phyloP scores from a whole-genome alignment of 2,113 vertebrate species.

The Bostrychus sinensis region DNA sequence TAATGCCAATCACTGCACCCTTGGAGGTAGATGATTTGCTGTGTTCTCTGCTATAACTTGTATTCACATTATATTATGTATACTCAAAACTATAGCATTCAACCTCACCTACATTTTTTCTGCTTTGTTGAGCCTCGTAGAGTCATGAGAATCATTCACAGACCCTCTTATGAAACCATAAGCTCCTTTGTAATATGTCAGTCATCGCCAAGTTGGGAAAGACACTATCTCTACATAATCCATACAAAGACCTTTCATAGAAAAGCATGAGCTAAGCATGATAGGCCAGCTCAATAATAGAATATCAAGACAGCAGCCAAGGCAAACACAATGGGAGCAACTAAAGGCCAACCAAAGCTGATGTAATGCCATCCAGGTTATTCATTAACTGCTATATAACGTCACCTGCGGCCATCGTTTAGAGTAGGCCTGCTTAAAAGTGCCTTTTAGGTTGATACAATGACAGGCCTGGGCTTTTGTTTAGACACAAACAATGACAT shows the following conservation, averaged over 20 bases:
- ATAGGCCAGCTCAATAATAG: conserved; percentile 23
- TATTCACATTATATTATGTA: no score
- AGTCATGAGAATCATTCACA: conserved; percentile 34
- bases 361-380: conserved; percentile 70
- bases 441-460: conserved; percentile 27
- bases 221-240: background rate
- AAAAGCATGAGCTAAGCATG: conserved; percentile 31
- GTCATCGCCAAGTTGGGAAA: conserved; percentile 22
- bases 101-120: background rate
- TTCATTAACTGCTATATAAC: conserved; percentile 70
- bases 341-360: conserved; percentile 59
- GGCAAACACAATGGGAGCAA: conserved; percentile 61
- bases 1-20: no score
- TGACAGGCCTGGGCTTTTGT: conserved; percentile 41
- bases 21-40: no score
- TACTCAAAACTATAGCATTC: no score
- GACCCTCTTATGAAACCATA: conserved; percentile 15
- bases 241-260: conserved; percentile 5
- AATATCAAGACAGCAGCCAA: conserved; percentile 42
- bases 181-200: background rate
- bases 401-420: conserved; percentile 62
- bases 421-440: conserved; percentile 22
- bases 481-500: conserved; percentile 63
- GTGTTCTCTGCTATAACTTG: no score
- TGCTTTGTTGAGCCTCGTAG: conserved; percentile 3